phyloP scores from a whole-genome alignment of 2,113 vertebrate species.

The Toxostoma redivivum region DNA sequence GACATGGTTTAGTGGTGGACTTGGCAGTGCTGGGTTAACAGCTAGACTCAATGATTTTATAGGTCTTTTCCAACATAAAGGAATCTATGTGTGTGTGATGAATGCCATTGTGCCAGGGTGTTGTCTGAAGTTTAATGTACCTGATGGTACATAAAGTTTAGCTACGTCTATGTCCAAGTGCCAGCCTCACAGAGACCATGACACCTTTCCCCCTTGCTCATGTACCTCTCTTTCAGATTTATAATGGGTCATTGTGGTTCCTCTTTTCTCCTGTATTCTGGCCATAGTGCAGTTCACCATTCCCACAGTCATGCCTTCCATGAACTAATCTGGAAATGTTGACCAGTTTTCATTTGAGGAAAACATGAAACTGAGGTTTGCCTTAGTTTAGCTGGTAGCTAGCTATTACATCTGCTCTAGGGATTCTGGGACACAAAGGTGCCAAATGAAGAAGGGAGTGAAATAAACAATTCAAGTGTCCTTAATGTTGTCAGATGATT shows the following conservation, averaged over 20 bases:
- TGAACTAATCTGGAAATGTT: neutral
- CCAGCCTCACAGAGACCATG: neutral
- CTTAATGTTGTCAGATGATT: neutral
- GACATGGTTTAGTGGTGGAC: neutral
- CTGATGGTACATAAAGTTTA: neutral
- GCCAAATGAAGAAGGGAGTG: neutral
- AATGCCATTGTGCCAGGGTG: neutral
- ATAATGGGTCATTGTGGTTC: neutral
- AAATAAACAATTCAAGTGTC: neutral
- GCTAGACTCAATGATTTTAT: neutral
- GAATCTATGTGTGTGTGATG: rapidly evolving
- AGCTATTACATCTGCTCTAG: neutral
- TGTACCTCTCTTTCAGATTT: neutral
- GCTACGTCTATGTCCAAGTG: neutral
- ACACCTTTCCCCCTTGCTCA: neutral
- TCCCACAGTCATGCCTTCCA: neutral
- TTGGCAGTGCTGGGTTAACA: neutral
- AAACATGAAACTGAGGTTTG: neutral
- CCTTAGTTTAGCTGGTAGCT: neutral
- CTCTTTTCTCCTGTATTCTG: neutral
- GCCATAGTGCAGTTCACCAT: neutral
- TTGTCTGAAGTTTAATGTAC: neutral
- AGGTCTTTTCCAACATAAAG: neutral
- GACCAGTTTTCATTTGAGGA: neutral
- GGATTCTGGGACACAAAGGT: neutral